A percentile compares a stretch with the other conserved stretches of the same genome.
Evolutionary conservation across 2,113 vertebrate species (phyloP).

Genomic region (Scalopus aquaticus): DNA sequence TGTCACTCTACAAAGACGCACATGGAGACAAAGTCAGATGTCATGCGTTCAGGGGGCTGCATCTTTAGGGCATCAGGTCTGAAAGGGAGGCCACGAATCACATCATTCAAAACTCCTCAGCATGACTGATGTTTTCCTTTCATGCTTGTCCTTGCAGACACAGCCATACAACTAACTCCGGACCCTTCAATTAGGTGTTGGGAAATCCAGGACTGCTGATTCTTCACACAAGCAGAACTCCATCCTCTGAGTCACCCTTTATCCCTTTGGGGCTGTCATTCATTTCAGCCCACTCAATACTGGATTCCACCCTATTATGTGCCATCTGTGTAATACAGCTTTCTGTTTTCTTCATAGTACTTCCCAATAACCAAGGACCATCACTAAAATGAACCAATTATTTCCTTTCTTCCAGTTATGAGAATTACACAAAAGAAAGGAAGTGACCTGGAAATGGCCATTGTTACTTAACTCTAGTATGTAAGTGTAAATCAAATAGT

Average conservation of each 20-base stretch:
- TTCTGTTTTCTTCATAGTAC: neutral
- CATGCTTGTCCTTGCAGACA: neutral
- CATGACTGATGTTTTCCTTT: neutral
- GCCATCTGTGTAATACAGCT: neutral
- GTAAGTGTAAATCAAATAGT: neutral
- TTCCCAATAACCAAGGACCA: neutral
- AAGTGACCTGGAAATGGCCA: neutral
- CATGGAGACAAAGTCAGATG: neutral
- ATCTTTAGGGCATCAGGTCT: neutral
- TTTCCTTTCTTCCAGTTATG: neutral
- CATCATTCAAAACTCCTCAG: neutral
- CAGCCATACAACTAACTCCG: neutral
- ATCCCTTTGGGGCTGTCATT: neutral
- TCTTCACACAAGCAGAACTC: neutral
- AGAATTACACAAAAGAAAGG: neutral
- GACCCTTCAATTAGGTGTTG: neutral
- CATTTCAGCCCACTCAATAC: neutral
- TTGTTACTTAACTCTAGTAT: neutral
- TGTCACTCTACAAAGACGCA: constrained; percentile 12
- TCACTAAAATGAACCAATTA: neutral
- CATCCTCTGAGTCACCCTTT: neutral
- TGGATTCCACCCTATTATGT: neutral
- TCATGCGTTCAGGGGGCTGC: neutral
- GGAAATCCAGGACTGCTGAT: neutral
- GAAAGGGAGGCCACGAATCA: neutral